A percentile compares a stretch with the other conserved stretches of the same genome.
Conservation (phyloP, 2,797 vertebrate genomes). For the Ispidina lecontei region DNA sequence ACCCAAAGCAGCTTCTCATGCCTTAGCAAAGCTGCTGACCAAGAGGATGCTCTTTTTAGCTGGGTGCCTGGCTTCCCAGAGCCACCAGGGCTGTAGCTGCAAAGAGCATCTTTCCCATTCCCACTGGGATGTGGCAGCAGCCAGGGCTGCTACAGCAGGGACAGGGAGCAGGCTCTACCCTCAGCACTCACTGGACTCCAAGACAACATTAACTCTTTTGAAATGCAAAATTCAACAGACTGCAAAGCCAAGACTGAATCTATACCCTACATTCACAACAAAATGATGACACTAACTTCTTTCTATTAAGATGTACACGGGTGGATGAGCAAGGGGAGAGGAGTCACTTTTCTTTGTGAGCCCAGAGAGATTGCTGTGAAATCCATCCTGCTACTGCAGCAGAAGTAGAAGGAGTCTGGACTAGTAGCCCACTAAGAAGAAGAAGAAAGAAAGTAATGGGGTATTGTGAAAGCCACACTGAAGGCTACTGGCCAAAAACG, state of each 20-base stretch:
- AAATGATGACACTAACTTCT: background rate
- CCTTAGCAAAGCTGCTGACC: background rate
- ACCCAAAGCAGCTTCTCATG: background rate
- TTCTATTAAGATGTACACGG: background rate
- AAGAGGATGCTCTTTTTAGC: slow-evolving; percentile 11
- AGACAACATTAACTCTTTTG: background rate
- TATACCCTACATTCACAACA: background rate
- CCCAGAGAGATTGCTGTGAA: background rate
- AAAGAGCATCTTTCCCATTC: background rate
- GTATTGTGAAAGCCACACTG: slow-evolving; percentile 24
- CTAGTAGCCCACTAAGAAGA: background rate
- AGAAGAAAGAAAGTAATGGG: slow-evolving; percentile 16
- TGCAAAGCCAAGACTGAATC: background rate
- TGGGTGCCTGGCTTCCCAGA: slow-evolving; percentile 12
- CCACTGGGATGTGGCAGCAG: background rate
- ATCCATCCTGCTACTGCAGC: background rate
- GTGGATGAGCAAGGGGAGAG: background rate
- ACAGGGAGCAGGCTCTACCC: accelerated
- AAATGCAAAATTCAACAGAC: background rate
- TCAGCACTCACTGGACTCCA: background rate
- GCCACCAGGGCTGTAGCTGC: background rate
- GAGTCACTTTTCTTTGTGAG: background rate
- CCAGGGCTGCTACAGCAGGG: background rate
- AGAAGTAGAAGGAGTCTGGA: background rate
- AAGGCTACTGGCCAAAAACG: background rate